Evolutionary conservation across 2,113 vertebrate genomes (phyloP), one percentile per base, ranked within the genome.

Genomic region (Passer montanus): DNA sequence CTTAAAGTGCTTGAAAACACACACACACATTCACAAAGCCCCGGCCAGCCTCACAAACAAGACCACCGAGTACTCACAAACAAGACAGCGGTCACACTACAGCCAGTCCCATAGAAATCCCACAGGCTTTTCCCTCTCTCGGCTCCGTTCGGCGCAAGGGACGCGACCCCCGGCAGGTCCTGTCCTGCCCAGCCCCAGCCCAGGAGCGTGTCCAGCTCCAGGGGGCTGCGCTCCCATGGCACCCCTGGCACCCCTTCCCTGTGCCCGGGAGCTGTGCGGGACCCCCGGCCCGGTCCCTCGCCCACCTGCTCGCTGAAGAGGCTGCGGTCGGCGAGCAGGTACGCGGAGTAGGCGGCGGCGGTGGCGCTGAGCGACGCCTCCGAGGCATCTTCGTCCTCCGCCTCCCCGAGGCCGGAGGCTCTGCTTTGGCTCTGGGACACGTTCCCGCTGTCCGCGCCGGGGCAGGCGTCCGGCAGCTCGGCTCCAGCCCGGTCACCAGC

Each of bases 401-500:
- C 79, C 3, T 99, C 98, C 58, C 98, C 99, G 58, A 98, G 93
- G 94, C 98, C 98, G 7, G 99, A 99, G 41, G 99, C 74, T 41
- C 98, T 98, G 97, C 99, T 99, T 22, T 98, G 98, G 79, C 99
- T 99, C 75, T 99, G 99, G 1, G 99, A 99, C 24, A 99, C 99
- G 28, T 98, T 97, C 66, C 99, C 99, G 95, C 99, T 99, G 98
- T 99, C 99, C 12, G 97, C 95, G 83, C 99, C 98, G 31, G 98
- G 97, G n/a, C 97, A 96, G 1, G 97, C 93, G 19, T 94, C 98
- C 76, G 89, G 97, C 83, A 97, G 96, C 41, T 96, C 98, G 35
- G 87, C 96, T 19, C 88, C 96, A n/a, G 89, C 95, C 6, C 28
- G 2, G 4, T 15, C 80, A 0, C 9, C 58, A 1, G 2, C 5